phyloP scores from a whole-genome alignment of 2,113 vertebrate genomes.

The Ciconia boyciana region DNA sequence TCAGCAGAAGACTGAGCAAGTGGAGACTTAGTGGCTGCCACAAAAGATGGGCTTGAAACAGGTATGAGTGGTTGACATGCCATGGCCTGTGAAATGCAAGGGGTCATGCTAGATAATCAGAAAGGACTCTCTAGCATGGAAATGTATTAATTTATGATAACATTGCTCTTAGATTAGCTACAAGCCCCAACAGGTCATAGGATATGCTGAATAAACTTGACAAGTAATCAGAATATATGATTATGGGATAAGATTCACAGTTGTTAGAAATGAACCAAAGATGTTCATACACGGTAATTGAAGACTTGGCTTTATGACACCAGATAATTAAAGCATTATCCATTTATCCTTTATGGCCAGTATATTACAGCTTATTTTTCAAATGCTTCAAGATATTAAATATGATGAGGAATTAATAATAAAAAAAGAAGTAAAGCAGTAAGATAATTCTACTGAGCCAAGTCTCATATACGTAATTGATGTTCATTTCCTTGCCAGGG shows the following conservation, averaged over 20 bases:
- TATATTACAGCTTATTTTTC: slow-evolving; percentile 24
- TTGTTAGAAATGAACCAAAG: background rate
- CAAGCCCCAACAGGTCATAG: background rate
- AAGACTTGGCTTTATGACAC: slow-evolving; percentile 23
- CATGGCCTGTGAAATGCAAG: background rate
- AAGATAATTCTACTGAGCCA: background rate
- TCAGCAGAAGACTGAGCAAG: background rate
- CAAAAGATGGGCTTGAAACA: background rate
- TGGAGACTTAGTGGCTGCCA: background rate
- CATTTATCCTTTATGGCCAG: background rate
- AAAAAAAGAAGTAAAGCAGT: background rate
- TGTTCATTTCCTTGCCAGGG: background rate
- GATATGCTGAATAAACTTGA: background rate
- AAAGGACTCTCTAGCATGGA: background rate
- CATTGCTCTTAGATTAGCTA: background rate
- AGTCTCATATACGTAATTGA: background rate
- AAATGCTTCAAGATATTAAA: slow-evolving; percentile 24
- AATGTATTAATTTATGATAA: background rate
- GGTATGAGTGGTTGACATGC: background rate
- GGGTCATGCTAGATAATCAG: background rate
- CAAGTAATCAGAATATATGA: slow-evolving; percentile 4
- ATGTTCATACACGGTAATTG: background rate
- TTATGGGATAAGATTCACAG: background rate
- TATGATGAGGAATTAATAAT: background rate
- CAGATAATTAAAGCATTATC: slow-evolving; percentile 47